A percentile compares a stretch with the other conserved stretches of the same genome.
Conservation (phyloP, 2,888 invertebrate genomes). For the Drosophila macrospina region DNA sequence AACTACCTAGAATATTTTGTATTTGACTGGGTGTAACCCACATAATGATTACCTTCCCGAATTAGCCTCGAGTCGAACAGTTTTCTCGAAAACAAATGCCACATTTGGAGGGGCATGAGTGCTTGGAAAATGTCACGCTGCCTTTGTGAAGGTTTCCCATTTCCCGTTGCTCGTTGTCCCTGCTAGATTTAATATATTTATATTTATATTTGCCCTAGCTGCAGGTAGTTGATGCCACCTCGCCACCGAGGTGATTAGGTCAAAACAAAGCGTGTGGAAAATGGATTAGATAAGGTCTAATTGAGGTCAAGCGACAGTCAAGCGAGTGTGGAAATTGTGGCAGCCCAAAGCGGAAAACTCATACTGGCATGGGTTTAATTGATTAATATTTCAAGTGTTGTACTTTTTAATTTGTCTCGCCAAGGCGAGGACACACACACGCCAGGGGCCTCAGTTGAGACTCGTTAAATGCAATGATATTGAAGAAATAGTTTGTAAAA, state of each 20-base stretch:
- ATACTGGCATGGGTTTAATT: slow-evolving; percentile 28
- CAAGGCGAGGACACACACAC: neutral
- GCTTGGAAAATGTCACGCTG: slow-evolving; percentile 65
- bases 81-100: slow-evolving; percentile 23
- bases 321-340: slow-evolving; percentile 42
- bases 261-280: slow-evolving; percentile 62
- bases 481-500: neutral
- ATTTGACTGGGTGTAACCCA: slow-evolving; percentile 56
- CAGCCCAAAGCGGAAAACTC: slow-evolving; percentile 19
- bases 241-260: slow-evolving; percentile 66
- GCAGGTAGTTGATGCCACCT: slow-evolving; percentile 53
- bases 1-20: slow-evolving; percentile 13
- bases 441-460: neutral
- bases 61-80: slow-evolving; percentile 43
- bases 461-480: neutral
- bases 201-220: slow-evolving; percentile 26
- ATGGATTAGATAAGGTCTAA: slow-evolving; percentile 70
- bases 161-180: no score
- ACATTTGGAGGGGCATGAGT: slow-evolving; percentile 48
- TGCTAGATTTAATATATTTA: slow-evolving; percentile 27
- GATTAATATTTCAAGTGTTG: slow-evolving; percentile 23
- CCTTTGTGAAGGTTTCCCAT: slow-evolving; percentile 48
- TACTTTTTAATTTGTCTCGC: neutral
- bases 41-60: slow-evolving; percentile 66
- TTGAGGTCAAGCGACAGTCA: slow-evolving; percentile 66